phyloP scores from a whole-genome alignment of 2,113 vertebrate genomes.

The Lamprotornis superbus region DNA sequence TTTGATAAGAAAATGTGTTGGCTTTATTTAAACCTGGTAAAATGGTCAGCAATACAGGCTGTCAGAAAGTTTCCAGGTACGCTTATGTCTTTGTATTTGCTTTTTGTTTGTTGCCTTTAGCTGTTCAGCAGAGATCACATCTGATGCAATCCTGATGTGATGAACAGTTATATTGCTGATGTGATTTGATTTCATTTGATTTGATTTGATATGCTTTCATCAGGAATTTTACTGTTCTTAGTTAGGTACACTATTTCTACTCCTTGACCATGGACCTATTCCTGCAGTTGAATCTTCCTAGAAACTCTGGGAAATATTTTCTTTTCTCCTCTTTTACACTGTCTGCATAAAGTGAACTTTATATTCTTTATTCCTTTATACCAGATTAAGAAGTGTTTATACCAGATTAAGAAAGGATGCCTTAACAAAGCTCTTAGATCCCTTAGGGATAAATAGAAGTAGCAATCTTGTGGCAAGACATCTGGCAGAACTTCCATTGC shows the following conservation, averaged over 20 bases:
- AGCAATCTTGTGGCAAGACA: not conserved
- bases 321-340: not conserved
- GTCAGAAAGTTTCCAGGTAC: not conserved
- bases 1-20: not conserved
- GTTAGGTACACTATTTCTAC: not conserved
- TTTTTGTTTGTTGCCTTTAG: not conserved
- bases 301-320: not conserved
- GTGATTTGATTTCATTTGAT: not conserved
- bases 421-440: not conserved
- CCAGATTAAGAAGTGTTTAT: not conserved
- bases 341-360: not conserved
- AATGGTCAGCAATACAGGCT: not conserved
- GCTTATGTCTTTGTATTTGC: not conserved
- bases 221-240: not conserved
- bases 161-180: not conserved
- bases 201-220: not conserved
- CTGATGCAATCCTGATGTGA: not conserved
- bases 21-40: not conserved
- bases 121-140: not conserved
- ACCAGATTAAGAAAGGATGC: not conserved
- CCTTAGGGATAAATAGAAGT: not conserved
- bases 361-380: not conserved
- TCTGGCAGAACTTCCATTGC: not conserved
- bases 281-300: not conserved
- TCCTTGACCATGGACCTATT: not conserved